Conservation (phyloP, 2,888 invertebrate species). For the Coelopa pilipes region DNA sequence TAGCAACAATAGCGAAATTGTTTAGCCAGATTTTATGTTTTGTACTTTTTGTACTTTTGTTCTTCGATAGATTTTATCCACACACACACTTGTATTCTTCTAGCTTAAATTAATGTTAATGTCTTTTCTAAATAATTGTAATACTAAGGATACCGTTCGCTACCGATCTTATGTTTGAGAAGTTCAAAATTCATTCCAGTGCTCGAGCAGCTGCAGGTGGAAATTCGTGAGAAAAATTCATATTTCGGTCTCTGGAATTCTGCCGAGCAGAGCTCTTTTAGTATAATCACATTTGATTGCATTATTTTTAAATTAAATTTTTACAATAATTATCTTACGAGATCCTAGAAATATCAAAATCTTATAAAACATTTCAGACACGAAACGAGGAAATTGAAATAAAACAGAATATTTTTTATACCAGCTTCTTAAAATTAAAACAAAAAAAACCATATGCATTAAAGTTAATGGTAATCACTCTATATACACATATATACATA, state of each 20-base stretch:
- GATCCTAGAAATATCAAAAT: neutral
- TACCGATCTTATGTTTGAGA: neutral
- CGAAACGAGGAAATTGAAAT: slow-evolving; percentile 35
- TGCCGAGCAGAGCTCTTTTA: no score
- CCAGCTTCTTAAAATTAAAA: slow-evolving; percentile 38
- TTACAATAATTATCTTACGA: no score
- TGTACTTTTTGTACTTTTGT: neutral
- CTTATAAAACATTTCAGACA: slow-evolving; percentile 15
- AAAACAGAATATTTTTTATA: slow-evolving; percentile 41
- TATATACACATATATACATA: slow-evolving; percentile 10
- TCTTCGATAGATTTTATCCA: no score
- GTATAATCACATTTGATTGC: no score
- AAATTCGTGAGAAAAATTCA: no score
- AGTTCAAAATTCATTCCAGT: slow-evolving; percentile 18
- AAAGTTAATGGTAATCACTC: slow-evolving; percentile 7
- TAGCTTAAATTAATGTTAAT: no score
- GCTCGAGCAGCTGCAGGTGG: neutral
- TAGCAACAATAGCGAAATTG: slow-evolving; percentile 23
- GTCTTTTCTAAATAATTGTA: no score
- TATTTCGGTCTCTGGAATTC: neutral
- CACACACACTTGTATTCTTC: no score
- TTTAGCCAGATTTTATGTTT: slow-evolving; percentile 12
- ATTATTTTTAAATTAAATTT: no score
- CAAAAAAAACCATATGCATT: neutral
- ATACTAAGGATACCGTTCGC: neutral